These are phyloP conservation scores for Venturia canescens DNA, from an alignment of 1,140 invertebrate genomes.

Conservation along the genomic window DNA sequence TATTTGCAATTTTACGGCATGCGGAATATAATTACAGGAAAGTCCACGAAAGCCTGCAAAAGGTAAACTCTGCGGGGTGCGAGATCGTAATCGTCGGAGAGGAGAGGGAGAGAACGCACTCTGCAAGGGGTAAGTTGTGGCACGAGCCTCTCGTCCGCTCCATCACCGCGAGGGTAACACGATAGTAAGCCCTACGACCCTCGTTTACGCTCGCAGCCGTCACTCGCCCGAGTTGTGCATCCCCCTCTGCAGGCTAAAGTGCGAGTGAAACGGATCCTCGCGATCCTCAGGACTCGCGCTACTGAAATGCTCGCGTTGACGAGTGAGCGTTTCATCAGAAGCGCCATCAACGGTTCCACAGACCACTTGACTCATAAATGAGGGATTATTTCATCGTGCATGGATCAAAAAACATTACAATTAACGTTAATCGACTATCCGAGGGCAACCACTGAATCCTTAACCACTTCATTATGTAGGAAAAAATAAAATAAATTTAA, in stretches of 20 bases:
- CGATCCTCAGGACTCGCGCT: neutral
- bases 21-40: slow-evolving; percentile 73
- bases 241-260: neutral
- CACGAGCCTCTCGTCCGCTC: neutral
- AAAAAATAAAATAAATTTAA: neutral
- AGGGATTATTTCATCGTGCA: slow-evolving; percentile 76
- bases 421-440: slow-evolving; percentile 74
- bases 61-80: neutral
- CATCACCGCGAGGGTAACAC: neutral
- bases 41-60: slow-evolving; percentile 50
- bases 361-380: slow-evolving; percentile 77
- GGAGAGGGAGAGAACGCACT: neutral
- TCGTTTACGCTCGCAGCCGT: slow-evolving; percentile 1
- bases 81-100: neutral
- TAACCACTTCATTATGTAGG: slow-evolving; percentile 1
- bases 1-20: slow-evolving; percentile 74
- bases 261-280: neutral
- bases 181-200: slow-evolving; percentile 22
- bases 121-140: slow-evolving; percentile 12
- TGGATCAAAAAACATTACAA: slow-evolving; percentile 75
- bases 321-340: slow-evolving; percentile 75
- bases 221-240: neutral
- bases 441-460: slow-evolving; percentile 28
- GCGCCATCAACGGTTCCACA: slow-evolving; percentile 72
- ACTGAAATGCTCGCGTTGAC: slow-evolving; percentile 55